Conservation (phyloP, 2,113 vertebrate genomes). For the Mus pahari region DNA sequence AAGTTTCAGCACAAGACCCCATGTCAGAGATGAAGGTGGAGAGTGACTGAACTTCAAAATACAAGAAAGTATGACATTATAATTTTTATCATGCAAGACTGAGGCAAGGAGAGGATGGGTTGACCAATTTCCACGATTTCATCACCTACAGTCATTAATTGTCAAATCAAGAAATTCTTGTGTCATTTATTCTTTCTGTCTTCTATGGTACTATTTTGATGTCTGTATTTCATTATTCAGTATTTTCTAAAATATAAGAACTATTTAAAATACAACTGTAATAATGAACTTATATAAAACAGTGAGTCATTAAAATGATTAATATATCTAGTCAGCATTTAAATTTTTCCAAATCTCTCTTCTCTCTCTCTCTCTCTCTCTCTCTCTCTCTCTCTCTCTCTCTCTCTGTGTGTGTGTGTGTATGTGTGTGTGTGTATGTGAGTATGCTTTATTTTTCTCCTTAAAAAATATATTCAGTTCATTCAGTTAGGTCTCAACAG, state of each 20-base stretch:
- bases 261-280: neutral
- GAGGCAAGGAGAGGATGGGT: neutral
- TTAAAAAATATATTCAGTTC: neutral
- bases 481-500: neutral
- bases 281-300: neutral
- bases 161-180: neutral
- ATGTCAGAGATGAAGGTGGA: neutral
- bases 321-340: neutral
- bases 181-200: neutral
- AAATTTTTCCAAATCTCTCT: neutral
- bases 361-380: too few relatives aligned
- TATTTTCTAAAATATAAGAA: slow-evolving; percentile 15
- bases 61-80: neutral
- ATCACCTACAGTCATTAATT: neutral
- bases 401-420: neutral
- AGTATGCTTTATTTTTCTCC: neutral
- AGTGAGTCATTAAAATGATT: neutral
- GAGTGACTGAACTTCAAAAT: neutral
- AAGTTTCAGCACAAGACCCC: neutral
- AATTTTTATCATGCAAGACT: neutral
- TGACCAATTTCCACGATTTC: neutral
- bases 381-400: too few relatives aligned
- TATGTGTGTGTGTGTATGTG: neutral
- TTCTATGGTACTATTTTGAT: neutral
- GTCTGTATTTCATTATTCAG: neutral